These are phyloP conservation scores for Electrophaes corylata DNA, from an alignment of 2,888 invertebrate species.

Conservation along the genomic window DNA sequence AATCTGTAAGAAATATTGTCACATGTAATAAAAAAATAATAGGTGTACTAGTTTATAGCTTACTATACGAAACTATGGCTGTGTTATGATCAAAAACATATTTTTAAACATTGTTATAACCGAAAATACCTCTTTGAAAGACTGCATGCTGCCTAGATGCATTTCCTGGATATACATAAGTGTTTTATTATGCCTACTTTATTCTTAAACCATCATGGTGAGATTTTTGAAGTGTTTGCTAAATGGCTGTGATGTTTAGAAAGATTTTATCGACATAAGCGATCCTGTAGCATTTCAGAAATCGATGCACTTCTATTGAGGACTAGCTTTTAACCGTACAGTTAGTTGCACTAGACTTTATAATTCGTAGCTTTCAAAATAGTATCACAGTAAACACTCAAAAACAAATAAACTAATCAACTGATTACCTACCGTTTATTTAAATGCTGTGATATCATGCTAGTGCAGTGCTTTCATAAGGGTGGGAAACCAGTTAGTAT, in stretches of 20 bases:
- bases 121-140: slow-evolving; percentile 80
- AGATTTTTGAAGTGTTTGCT: slow-evolving; percentile 21
- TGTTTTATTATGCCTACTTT: slow-evolving; percentile 19
- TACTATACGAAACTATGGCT: slow-evolving; percentile 74
- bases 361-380: too few species aligned
- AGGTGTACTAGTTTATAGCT: slow-evolving; percentile 50
- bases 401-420: too few species aligned
- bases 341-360: too few species aligned
- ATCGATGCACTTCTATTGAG: slow-evolving; percentile 5
- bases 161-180: slow-evolving; percentile 46
- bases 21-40: slow-evolving; percentile 45
- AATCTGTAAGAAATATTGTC: slow-evolving; percentile 4
- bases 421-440: too few species aligned
- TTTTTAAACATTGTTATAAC: slow-evolving; percentile 67
- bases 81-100: slow-evolving; percentile 81
- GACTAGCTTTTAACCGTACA: slow-evolving; percentile 4
- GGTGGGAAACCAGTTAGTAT: too few species aligned
- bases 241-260: slow-evolving; percentile 28
- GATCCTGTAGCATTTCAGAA: slow-evolving; percentile 24
- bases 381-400: too few species aligned
- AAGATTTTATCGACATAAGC: slow-evolving; percentile 20
- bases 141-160: slow-evolving; percentile 63
- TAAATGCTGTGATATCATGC: too few species aligned
- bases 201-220: slow-evolving; percentile 1
- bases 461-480: too few species aligned